Conservation (phyloP, 1,140 invertebrate genomes). For the Drosophila lacteicornis region DNA sequence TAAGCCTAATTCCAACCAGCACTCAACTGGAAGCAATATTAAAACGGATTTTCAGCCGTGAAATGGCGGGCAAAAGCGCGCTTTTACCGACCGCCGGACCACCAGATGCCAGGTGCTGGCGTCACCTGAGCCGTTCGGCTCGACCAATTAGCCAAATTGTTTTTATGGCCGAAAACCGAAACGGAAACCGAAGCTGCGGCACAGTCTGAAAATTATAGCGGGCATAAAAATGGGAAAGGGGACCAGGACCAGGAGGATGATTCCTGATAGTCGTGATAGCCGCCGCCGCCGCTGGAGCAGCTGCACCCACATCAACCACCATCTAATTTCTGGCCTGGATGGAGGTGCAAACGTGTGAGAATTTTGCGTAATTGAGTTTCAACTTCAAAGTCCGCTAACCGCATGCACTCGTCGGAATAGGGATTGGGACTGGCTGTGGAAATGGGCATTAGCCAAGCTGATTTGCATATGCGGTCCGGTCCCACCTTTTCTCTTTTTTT, state of each 20-base stretch:
- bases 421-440: constrained; percentile 8
- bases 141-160: constrained; percentile 78
- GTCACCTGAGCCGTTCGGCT: constrained; percentile 41
- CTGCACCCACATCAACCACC: constrained; percentile 72
- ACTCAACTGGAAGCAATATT: constrained; percentile 9
- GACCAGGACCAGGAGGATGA: constrained; percentile 40
- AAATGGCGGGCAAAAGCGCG: constrained; percentile 30
- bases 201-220: constrained; percentile 8
- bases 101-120: constrained; percentile 7
- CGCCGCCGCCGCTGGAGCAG: constrained; percentile 20
- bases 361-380: constrained; percentile 82
- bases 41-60: constrained; percentile 3
- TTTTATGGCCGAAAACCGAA: constrained; percentile 59
- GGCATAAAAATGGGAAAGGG: constrained; percentile 1
- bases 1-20: neutral
- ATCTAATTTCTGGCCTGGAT: constrained; percentile 10
- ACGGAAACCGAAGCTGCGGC: constrained; percentile 31
- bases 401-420: constrained; percentile 65
- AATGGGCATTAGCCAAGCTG: constrained; percentile 37
- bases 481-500: constrained; percentile 26
- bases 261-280: constrained; percentile 60
- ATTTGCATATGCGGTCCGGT: constrained; percentile 74
- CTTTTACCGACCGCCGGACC: constrained; percentile 13
- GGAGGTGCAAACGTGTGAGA: constrained; percentile 75
- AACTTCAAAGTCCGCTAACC: constrained; percentile 79